Evolutionary conservation across 1,140 invertebrate genomes (phyloP).

Genomic region (Phymorhynchus buccinoides): DNA sequence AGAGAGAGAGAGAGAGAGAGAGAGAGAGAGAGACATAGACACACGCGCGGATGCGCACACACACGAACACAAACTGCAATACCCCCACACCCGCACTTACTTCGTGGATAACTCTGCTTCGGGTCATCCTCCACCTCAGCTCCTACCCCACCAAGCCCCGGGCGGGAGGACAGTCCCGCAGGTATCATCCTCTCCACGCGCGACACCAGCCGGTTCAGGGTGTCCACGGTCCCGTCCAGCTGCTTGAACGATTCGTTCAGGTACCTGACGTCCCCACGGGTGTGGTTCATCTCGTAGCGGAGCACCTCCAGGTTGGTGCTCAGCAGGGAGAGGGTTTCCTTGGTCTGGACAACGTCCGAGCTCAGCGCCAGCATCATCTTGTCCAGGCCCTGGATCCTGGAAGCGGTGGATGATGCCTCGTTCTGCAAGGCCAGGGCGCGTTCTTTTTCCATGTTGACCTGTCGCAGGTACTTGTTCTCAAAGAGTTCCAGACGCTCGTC

Average conservation of each 20-base stretch:
- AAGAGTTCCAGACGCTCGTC: slow-evolving; percentile 32
- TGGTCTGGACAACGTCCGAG: slow-evolving; percentile 36
- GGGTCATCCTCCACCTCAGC: neutral
- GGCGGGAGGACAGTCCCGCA: neutral
- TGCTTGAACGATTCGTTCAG: slow-evolving; percentile 30
- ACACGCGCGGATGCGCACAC: too few species aligned
- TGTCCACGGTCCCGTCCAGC: slow-evolving; percentile 32
- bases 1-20: too few species aligned
- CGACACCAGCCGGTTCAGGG: slow-evolving; percentile 26
- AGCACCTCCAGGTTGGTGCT: slow-evolving; percentile 30
- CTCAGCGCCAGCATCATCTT: slow-evolving; percentile 30
- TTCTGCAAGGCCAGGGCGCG: slow-evolving; percentile 2
- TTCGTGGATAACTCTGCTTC: slow-evolving; percentile 3
- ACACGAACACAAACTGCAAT: too few species aligned
- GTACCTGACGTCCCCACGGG: slow-evolving; percentile 1
- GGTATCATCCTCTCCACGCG: slow-evolving; percentile 26
- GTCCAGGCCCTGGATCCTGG: slow-evolving; percentile 33
- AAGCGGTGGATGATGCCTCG: slow-evolving; percentile 23
- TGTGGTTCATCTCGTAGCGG: slow-evolving; percentile 32
- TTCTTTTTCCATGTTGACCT: slow-evolving; percentile 24
- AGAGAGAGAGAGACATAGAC: too few species aligned
- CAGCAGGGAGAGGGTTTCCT: slow-evolving; percentile 30
- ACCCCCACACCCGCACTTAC: neutral
- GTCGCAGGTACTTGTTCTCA: slow-evolving; percentile 36
- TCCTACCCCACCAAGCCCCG: neutral